A percentile compares a stretch with the other conserved stretches of the same genome.
Conservation (phyloP, 35 echinoderm and acorn worm genomes). For the Lytechinus pictus region DNA sequence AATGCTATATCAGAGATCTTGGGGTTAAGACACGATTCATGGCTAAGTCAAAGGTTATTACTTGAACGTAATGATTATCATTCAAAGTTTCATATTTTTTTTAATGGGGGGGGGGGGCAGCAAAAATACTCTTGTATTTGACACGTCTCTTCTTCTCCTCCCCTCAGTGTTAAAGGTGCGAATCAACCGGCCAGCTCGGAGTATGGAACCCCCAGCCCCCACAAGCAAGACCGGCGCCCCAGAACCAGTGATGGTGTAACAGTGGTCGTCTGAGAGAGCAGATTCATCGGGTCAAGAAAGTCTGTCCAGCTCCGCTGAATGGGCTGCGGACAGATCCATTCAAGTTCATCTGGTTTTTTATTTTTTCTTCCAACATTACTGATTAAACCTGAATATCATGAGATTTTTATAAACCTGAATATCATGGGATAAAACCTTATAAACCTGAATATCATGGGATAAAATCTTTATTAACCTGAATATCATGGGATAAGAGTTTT, state of each 20-base stretch:
- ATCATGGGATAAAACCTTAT: too few relatives aligned
- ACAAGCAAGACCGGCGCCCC: conserved; percentile 52
- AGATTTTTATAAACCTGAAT: too few relatives aligned
- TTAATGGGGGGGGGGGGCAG: not conserved
- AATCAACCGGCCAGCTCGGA: conserved; percentile 41
- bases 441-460: too few relatives aligned
- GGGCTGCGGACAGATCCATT: not conserved
- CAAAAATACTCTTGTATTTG: too few relatives aligned
- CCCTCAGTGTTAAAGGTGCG: conserved; percentile 44
- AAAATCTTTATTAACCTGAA: too few relatives aligned
- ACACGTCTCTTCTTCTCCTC: not conserved
- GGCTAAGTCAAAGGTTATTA: not conserved
- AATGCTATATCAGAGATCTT: not conserved
- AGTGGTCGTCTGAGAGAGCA: conserved; percentile 1
- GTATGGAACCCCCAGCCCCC: conserved; percentile 49
- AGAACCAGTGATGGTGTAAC: conserved; percentile 51
- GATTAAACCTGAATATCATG: too few relatives aligned
- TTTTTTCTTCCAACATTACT: not conserved
- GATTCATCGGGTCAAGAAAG: not conserved
- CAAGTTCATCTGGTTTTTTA: not conserved
- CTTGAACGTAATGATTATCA: not conserved
- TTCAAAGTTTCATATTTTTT: not conserved
- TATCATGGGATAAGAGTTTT: too few relatives aligned
- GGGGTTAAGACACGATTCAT: too few relatives aligned
- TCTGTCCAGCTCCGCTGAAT: too few relatives aligned